Conservation (phyloP, 2,797 vertebrate species). For the Anas flavirostris region DNA sequence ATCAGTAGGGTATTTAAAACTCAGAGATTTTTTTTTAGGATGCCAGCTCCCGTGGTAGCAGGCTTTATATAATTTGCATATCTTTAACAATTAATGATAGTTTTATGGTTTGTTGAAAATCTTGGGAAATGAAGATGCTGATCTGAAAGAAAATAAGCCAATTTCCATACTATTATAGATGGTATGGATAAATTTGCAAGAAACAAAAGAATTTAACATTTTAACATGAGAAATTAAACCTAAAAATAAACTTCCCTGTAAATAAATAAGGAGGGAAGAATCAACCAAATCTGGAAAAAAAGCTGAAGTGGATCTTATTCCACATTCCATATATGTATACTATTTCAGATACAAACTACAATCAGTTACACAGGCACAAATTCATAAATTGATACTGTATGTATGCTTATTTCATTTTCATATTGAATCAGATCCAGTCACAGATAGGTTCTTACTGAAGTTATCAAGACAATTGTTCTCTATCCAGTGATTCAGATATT, state of each 20-base stretch:
- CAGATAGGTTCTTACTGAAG: neutral
- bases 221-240: neutral
- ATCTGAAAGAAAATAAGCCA: neutral
- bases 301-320: neutral
- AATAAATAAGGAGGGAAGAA: neutral
- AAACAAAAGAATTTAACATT: neutral
- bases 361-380: neutral
- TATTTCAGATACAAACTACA: neutral
- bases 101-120: neutral
- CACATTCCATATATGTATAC: neutral
- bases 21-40: neutral
- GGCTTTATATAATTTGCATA: neutral
- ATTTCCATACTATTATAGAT: neutral
- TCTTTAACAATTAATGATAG: neutral
- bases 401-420: neutral
- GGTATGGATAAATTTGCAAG: neutral
- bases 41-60: neutral
- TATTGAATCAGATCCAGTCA: neutral
- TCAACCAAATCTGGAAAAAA: neutral
- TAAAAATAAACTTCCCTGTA: neutral
- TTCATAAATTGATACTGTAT: neutral
- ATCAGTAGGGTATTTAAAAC: neutral
- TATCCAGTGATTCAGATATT: neutral
- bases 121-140: neutral
- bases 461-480: neutral